Conservation (phyloP, 1,140 invertebrate species). For the Metaphire vulgaris region DNA sequence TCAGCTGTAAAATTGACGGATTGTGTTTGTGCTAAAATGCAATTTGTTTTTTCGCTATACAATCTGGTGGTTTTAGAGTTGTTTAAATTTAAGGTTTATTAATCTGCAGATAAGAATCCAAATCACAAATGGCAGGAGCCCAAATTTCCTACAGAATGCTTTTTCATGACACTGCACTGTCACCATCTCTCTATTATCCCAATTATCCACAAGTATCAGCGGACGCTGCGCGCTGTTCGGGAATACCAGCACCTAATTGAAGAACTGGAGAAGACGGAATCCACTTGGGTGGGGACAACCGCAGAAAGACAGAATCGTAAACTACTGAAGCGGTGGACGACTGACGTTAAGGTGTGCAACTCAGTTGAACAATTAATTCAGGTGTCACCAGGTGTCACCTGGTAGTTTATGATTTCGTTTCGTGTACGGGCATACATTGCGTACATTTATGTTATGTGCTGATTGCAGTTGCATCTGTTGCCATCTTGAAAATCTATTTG, state of each 20-base stretch:
- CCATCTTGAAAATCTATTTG: too few relatives aligned
- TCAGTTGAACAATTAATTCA: conserved; percentile 2
- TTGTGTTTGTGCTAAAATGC: too few relatives aligned
- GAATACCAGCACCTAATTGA: conserved; percentile 78
- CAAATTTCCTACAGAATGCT: conserved; percentile 92
- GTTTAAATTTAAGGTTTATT: too few relatives aligned
- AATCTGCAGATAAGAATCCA: too few relatives aligned
- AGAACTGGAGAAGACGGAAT: conserved; percentile 27
- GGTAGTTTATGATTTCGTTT: too few relatives aligned
- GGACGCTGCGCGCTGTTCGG: conserved; percentile 70
- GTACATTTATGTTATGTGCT: too few relatives aligned
- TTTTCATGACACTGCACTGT: conserved; percentile 88
- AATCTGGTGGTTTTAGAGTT: too few relatives aligned
- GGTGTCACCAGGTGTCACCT: too few relatives aligned
- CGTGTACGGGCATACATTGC: too few relatives aligned
- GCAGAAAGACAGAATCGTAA: conserved; percentile 70
- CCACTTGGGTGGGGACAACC: conserved; percentile 69
- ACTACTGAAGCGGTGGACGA: conserved; percentile 76
- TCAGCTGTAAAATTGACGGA: too few relatives aligned
- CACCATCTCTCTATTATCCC: conserved; percentile 86
- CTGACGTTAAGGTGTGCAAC: conserved; percentile 60
- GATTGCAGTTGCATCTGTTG: too few relatives aligned
- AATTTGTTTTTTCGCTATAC: too few relatives aligned
- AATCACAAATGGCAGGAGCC: conserved; percentile 60
- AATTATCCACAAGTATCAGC: conserved; percentile 76